Evolutionary conservation across 2,797 vertebrate genomes (phyloP).

Genomic region (Phataginus tetradactyla): DNA sequence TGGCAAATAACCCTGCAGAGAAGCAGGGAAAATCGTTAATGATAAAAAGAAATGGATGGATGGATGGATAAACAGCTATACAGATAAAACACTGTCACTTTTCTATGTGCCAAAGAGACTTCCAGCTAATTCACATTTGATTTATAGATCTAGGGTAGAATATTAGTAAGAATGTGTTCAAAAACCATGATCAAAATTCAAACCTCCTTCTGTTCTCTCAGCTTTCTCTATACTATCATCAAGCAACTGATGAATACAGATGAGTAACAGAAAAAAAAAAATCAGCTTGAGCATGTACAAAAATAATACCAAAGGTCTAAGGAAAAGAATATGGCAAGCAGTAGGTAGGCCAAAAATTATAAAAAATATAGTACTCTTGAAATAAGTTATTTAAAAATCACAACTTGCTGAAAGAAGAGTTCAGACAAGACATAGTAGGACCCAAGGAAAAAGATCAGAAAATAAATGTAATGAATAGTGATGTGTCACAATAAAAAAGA

Average conservation of each 20-base stretch:
- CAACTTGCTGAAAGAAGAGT: neutral
- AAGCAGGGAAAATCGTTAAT: neutral
- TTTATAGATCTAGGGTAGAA: neutral
- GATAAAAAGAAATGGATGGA: neutral
- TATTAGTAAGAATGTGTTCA: neutral
- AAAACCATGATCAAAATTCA: neutral
- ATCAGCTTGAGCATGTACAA: neutral
- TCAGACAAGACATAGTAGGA: neutral
- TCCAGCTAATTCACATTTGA: neutral
- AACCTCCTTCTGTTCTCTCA: neutral
- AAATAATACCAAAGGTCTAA: conserved; percentile 18
- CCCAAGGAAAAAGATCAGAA: conserved; percentile 16
- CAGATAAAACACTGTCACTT: neutral
- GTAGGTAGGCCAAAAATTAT: neutral
- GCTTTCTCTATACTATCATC: neutral
- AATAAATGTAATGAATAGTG: neutral
- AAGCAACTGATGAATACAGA: neutral
- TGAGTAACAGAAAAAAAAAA: neutral
- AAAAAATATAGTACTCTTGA: neutral
- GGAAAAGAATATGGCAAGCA: neutral
- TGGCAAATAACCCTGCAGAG: neutral
- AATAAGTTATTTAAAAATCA: neutral
- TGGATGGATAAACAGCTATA: too few relatives aligned
- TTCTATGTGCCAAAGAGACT: neutral
- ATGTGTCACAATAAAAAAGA: neutral